Percentiles rank a stretch among this genome's conserved stretches.
Evolutionary conservation across 2,888 invertebrate genomes (phyloP).

Genomic region (Diloba caeruleocephala): DNA sequence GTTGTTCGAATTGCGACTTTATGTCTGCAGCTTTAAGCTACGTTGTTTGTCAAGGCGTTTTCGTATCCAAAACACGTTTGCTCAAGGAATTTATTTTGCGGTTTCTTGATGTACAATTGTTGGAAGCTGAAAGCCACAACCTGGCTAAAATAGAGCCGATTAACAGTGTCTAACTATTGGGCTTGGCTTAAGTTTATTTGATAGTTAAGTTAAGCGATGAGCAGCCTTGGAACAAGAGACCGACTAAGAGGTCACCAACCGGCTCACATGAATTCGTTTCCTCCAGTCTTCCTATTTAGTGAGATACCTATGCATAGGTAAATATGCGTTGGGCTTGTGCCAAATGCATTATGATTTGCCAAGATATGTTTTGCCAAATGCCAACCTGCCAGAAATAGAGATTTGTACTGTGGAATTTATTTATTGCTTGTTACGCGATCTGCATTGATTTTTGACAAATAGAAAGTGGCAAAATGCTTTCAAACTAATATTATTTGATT

Average conservation of each 20-base stretch:
- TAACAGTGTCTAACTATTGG: no score
- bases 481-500: no score
- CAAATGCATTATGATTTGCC: conserved; percentile 48
- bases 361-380: conserved; percentile 38
- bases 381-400: conserved; percentile 32
- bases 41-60: conserved; percentile 38
- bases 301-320: conserved; percentile 38
- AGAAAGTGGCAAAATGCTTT: not conserved
- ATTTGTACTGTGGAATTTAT: conserved; percentile 36
- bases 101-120: conserved; percentile 52
- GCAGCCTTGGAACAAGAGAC: no score
- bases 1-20: conserved; percentile 52
- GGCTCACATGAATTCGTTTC: no score
- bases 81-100: conserved; percentile 52
- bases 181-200: no score
- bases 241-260: no score
- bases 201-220: no score
- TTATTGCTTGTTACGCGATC: conserved; percentile 7
- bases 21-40: conserved; percentile 46
- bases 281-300: no score
- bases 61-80: conserved; percentile 47
- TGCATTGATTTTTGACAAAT: not conserved
- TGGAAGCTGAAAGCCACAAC: conserved; percentile 10
- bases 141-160: not conserved
- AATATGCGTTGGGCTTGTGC: conserved; percentile 43